Evolutionary conservation across 2,797 vertebrate species (phyloP).

Genomic region (Galagoides demidoff): DNA sequence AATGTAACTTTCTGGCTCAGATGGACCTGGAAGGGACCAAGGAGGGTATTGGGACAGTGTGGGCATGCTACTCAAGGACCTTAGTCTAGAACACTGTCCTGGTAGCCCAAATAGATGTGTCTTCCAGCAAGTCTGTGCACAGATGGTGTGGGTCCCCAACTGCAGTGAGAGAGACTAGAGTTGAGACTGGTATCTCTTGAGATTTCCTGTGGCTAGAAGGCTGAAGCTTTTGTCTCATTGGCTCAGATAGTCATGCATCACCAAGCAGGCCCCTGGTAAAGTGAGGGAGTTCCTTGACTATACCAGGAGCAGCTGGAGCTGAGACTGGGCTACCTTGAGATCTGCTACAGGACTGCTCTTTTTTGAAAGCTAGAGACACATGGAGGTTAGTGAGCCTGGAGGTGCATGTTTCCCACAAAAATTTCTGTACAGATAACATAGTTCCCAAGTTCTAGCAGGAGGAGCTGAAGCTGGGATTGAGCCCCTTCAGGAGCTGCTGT

Average conservation of each 20-base stretch:
- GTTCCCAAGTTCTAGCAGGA: background rate
- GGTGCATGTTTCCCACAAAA: no score
- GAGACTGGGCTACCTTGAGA: background rate
- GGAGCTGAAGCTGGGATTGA: background rate
- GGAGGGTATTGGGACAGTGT: background rate
- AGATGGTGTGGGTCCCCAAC: background rate
- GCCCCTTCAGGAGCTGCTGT: background rate
- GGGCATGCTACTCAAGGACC: background rate
- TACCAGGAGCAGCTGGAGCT: background rate
- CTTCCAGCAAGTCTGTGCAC: background rate
- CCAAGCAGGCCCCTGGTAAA: background rate
- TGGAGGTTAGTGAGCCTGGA: background rate
- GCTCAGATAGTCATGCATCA: background rate
- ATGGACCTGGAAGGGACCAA: background rate
- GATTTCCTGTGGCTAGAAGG: background rate
- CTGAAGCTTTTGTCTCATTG: background rate
- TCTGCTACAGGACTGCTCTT: background rate
- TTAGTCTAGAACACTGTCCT: background rate
- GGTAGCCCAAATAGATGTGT: background rate
- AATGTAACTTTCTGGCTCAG: background rate
- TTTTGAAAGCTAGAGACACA: no score
- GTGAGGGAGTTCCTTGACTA: background rate
- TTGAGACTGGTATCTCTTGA: background rate
- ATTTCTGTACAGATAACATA: background rate
- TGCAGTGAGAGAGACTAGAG: background rate